Evolutionary conservation across 1,140 invertebrate genomes (phyloP).

Genomic region (Vanessa atalanta): DNA sequence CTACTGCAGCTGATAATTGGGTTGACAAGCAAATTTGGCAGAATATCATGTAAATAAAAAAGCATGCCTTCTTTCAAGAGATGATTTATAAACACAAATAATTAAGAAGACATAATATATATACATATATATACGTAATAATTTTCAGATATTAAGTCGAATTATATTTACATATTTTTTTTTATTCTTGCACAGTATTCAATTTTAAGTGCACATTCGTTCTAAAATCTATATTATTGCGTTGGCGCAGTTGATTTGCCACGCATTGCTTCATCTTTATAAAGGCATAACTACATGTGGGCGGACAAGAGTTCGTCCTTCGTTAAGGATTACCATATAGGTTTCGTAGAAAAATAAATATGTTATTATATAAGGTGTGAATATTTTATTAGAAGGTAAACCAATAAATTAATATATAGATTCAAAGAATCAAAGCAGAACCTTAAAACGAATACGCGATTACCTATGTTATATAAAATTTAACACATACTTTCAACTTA

Average conservation of each 20-base stretch:
- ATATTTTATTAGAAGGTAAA: background rate
- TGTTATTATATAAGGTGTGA: background rate
- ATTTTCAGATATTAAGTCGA: no score
- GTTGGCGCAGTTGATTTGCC: slow-evolving; percentile 22
- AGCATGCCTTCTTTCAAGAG: background rate
- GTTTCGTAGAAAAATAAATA: slow-evolving; percentile 29
- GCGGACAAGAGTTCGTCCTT: slow-evolving; percentile 29
- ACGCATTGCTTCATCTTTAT: slow-evolving; percentile 22
- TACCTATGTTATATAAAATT: no score
- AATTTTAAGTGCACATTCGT: background rate
- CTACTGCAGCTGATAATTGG: no score
- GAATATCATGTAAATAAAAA: background rate
- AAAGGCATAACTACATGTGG: slow-evolving; percentile 22
- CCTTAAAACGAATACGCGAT: no score
- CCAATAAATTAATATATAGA: background rate
- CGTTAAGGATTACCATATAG: slow-evolving; percentile 21
- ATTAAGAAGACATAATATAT: no score
- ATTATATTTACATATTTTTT: background rate
- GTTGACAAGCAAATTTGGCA: background rate
- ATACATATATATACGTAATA: no score
- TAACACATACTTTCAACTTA: no score
- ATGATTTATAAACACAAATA: no score
- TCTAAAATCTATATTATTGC: background rate
- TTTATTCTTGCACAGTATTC: background rate
- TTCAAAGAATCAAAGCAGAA: slow-evolving; percentile 34